Conservation (phyloP, 2,113 vertebrate genomes). For the Cebus imitator region DNA sequence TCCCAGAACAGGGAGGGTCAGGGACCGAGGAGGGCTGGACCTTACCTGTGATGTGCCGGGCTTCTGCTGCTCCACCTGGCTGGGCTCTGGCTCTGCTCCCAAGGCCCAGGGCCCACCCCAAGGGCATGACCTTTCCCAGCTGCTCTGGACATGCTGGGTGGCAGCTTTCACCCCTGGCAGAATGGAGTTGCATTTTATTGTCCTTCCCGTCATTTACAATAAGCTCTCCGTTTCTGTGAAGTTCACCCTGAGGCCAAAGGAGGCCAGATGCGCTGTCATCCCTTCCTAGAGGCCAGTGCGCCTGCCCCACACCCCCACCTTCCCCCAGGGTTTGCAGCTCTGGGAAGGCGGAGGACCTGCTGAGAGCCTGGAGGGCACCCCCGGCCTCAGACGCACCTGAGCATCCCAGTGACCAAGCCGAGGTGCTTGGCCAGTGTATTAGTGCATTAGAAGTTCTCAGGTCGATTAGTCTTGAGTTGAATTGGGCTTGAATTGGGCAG, state of each 20-base stretch:
- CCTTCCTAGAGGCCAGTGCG: neutral
- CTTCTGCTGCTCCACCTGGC: neutral
- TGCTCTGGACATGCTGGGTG: too few relatives aligned
- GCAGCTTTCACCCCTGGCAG: neutral
- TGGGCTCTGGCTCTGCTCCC: neutral
- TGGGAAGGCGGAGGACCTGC: neutral
- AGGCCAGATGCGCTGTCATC: fast-evolving
- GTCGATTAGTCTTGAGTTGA: too few relatives aligned
- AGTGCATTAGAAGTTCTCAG: too few relatives aligned
- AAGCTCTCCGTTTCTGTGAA: neutral
- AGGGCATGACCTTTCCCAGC: neutral
- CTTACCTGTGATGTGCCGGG: fast-evolving
- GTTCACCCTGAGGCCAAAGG: neutral
- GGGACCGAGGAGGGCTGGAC: neutral
- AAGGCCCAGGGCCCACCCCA: neutral
- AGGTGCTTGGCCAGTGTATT: neutral
- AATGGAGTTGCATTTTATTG: neutral
- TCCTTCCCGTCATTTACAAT: neutral
- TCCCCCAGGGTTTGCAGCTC: fast-evolving
- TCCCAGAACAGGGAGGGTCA: neutral
- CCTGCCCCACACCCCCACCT: neutral
- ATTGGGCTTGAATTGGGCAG: too few relatives aligned
- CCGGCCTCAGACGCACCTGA: fast-evolving
- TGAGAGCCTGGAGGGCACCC: neutral
- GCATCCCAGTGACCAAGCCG: neutral